A percentile compares a stretch with the other conserved stretches of the same genome.
Evolutionary conservation across 2,113 vertebrate species (phyloP).

Genomic region (Anolis carolinensis): DNA sequence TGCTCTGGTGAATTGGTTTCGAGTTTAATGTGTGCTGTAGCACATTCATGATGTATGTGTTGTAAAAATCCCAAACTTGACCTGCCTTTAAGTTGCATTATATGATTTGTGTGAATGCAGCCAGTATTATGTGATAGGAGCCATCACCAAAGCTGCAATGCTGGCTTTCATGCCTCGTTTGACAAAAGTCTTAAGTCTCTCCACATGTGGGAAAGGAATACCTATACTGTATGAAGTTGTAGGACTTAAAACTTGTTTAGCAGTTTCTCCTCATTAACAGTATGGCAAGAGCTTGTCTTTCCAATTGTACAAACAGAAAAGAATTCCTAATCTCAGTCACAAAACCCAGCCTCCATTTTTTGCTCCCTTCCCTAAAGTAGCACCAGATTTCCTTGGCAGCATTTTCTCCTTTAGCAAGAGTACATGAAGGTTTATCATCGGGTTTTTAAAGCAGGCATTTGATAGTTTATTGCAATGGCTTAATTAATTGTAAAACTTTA

Average conservation of each 20-base stretch:
- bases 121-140: too few relatives aligned
- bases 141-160: too few relatives aligned
- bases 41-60: too few relatives aligned
- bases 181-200: neutral
- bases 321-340: neutral
- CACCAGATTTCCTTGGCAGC: neutral
- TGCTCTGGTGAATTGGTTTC: too few relatives aligned
- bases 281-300: too few relatives aligned
- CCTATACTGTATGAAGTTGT: too few relatives aligned
- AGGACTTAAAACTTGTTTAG: too few relatives aligned
- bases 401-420: neutral
- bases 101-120: too few relatives aligned
- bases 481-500: neutral
- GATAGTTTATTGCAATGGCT: neutral
- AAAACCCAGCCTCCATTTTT: neutral
- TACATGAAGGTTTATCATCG: neutral
- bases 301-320: neutral
- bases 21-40: too few relatives aligned
- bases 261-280: neutral
- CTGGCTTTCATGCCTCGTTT: too few relatives aligned
- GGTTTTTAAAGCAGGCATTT: slow-evolving; percentile 10
- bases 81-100: too few relatives aligned
- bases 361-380: neutral
- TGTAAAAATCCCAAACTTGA: too few relatives aligned
- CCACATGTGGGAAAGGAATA: neutral